Percentiles rank a stretch among this genome's conserved stretches.
phyloP scores from a whole-genome alignment of 2,888 invertebrate genomes.

The Ceramica pisi region DNA sequence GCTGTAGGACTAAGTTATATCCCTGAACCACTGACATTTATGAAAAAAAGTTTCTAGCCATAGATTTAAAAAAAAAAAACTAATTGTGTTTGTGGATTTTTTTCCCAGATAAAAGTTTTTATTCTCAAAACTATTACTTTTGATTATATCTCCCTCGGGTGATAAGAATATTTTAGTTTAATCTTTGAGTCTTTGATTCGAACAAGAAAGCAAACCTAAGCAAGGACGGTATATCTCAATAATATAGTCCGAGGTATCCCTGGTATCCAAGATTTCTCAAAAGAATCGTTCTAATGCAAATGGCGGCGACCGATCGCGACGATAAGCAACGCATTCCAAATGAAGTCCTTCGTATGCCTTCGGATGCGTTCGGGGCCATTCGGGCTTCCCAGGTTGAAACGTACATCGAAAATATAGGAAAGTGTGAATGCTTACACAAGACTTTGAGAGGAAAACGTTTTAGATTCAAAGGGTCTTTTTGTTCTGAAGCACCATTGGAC shows the following conservation, averaged over 20 bases:
- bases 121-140: too few relatives aligned
- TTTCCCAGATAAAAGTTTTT: too few relatives aligned
- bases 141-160: neutral
- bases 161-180: neutral
- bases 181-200: too few relatives aligned
- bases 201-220: neutral
- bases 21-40: too few relatives aligned
- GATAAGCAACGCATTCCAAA: constrained; percentile 64
- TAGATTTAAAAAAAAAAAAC: too few relatives aligned
- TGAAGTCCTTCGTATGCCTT: constrained; percentile 64
- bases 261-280: constrained; percentile 51
- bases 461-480: constrained; percentile 52
- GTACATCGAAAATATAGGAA: constrained; percentile 51
- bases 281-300: constrained; percentile 62
- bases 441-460: constrained; percentile 49
- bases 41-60: too few relatives aligned
- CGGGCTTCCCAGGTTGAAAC: constrained; percentile 42
- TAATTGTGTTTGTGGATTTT: too few relatives aligned
- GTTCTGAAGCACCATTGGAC: constrained; percentile 40
- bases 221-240: neutral
- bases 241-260: constrained; percentile 3
- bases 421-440: constrained; percentile 58
- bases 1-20: too few relatives aligned
- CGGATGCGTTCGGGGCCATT: constrained; percentile 52
- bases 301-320: constrained; percentile 35